Evolutionary conservation across 2,113 vertebrate species (phyloP).

Genomic region (Apteryx owenii): DNA sequence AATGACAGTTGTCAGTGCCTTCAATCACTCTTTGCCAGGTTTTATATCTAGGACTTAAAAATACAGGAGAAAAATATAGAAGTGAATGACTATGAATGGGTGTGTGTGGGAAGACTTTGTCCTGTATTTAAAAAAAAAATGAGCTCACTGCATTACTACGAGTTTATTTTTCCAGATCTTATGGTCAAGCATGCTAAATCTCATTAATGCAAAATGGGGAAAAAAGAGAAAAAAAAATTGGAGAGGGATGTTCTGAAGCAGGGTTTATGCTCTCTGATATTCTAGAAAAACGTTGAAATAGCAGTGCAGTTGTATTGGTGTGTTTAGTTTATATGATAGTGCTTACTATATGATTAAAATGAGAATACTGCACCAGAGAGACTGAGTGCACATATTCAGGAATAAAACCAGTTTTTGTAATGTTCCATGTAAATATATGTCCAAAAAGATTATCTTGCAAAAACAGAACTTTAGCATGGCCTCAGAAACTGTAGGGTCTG

Average conservation of each 20-base stretch:
- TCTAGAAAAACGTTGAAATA: neutral
- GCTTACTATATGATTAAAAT: neutral
- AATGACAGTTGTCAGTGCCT: neutral
- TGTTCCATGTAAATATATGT: neutral
- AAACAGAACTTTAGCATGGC: neutral
- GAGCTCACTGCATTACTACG: neutral
- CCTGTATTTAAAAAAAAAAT: neutral
- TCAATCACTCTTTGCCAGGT: neutral
- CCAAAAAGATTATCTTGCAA: neutral
- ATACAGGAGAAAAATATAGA: neutral
- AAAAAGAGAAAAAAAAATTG: neutral
- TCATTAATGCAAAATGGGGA: neutral
- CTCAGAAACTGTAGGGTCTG: neutral
- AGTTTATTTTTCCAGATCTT: neutral
- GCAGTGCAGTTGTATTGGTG: neutral
- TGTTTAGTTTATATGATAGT: neutral
- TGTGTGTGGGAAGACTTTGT: neutral
- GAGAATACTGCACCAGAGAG: neutral
- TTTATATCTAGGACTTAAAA: neutral
- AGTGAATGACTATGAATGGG: neutral
- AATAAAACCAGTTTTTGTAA: neutral
- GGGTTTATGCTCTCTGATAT: neutral
- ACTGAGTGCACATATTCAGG: neutral
- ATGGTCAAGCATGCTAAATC: neutral
- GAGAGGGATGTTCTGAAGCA: neutral